Evolutionary conservation across 2,888 invertebrate species (phyloP).

Genomic region (Dromius quadrimaculatus): DNA sequence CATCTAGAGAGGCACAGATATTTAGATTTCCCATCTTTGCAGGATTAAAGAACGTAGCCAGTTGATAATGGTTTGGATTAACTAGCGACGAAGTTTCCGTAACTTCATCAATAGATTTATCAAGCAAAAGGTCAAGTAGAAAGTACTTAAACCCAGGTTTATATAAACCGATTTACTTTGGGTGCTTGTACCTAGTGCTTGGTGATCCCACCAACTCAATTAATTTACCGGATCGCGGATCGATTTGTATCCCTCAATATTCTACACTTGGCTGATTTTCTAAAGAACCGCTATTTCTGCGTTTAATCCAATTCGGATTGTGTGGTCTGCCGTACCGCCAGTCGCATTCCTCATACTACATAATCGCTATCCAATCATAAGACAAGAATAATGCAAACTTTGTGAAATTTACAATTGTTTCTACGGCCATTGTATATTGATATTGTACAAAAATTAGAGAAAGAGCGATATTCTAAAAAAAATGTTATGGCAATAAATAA

Average conservation of each 20-base stretch:
- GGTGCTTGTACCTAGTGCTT: neutral
- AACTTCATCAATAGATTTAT: conserved; percentile 19
- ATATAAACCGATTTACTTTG: conserved; percentile 28
- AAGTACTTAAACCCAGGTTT: neutral
- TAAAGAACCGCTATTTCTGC: conserved; percentile 33
- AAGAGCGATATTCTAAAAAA: too few relatives aligned
- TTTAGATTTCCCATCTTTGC: too few relatives aligned
- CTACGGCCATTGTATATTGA: too few relatives aligned
- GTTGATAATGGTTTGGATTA: neutral
- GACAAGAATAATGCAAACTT: too few relatives aligned
- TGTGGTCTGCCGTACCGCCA: too few relatives aligned
- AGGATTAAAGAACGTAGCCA: neutral
- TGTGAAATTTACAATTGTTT: too few relatives aligned
- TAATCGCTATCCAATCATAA: too few relatives aligned
- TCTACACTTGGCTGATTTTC: conserved; percentile 14
- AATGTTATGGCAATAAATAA: too few relatives aligned
- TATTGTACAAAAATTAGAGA: too few relatives aligned
- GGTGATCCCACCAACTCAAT: conserved; percentile 25
- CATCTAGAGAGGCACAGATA: too few relatives aligned
- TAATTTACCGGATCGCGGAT: conserved; percentile 27
- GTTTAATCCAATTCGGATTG: conserved; percentile 32
- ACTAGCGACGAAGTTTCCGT: neutral
- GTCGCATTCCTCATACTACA: too few relatives aligned
- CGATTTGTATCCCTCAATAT: conserved; percentile 25
- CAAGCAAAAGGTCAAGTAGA: conserved; percentile 35